These are phyloP conservation scores for Asbolus verrucosus DNA, from an alignment of 1,140 invertebrate genomes.

Conservation along the genomic window DNA sequence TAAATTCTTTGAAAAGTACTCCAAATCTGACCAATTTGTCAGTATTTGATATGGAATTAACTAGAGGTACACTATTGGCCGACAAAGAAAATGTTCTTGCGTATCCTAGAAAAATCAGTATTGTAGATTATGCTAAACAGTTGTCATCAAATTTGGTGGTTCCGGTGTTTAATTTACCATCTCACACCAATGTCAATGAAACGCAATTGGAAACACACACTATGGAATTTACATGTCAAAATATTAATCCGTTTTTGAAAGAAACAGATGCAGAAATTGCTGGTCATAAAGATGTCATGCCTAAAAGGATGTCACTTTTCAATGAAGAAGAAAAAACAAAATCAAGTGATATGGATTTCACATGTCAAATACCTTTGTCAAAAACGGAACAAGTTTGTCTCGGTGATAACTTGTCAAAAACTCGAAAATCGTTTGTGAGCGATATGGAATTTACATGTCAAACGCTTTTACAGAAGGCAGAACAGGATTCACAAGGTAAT, in stretches of 20 bases:
- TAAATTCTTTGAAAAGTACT: not conserved
- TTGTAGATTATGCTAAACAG: not conserved
- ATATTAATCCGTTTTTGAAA: too few relatives aligned
- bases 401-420: too few relatives aligned
- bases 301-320: too few relatives aligned
- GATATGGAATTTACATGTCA: slow-evolving; percentile 28
- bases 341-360: not conserved
- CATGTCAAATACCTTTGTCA: slow-evolving; percentile 8
- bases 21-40: not conserved
- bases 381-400: too few relatives aligned
- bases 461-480: not conserved
- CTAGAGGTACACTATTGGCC: not conserved
- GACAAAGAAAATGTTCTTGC: slow-evolving; percentile 1
- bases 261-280: too few relatives aligned
- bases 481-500: not conserved
- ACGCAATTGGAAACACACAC: not conserved
- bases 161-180: too few relatives aligned
- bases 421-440: too few relatives aligned
- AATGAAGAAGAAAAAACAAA: too few relatives aligned
- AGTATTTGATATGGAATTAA: not conserved
- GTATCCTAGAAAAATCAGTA: not conserved
- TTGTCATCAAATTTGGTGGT: not conserved
- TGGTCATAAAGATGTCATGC: too few relatives aligned
- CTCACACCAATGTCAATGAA: not conserved
- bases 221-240: slow-evolving; percentile 5